phyloP scores from a whole-genome alignment of 2,888 invertebrate species.

The Euplagia quadripunctaria region DNA sequence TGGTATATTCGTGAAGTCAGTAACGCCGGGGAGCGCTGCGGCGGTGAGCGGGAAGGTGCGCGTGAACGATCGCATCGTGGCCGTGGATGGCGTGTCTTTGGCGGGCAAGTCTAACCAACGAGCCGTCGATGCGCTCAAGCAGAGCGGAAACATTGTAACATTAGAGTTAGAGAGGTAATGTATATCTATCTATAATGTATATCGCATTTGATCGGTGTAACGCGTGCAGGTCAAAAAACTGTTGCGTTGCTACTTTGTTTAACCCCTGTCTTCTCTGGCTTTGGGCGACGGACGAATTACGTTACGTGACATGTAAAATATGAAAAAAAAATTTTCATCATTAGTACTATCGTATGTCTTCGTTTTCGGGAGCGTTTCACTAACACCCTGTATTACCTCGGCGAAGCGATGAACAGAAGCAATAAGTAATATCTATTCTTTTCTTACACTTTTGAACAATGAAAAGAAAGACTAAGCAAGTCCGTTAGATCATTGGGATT shows the following conservation, averaged over 20 bases:
- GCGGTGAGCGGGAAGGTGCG: constrained; percentile 96
- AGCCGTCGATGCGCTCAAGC: constrained; percentile 98
- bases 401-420: no score
- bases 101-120: constrained; percentile 99
- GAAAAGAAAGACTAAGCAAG: no score
- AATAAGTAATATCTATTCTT: no score
- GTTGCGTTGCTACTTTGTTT: neutral
- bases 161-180: constrained; percentile 93
- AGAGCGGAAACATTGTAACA: constrained; percentile 96
- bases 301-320: neutral
- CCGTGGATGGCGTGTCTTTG: constrained; percentile 97
- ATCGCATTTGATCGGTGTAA: no score
- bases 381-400: no score
- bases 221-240: no score
- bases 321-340: no score
- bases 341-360: no score
- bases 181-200: neutral
- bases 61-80: constrained; percentile 99
- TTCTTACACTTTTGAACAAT: no score
- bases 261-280: neutral
- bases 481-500: no score
- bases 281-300: neutral
- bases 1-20: constrained; percentile 99
- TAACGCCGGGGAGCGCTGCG: constrained; percentile 98
- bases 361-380: no score